Evolutionary conservation across 2,888 invertebrate genomes (phyloP).

Genomic region (Trachelus tabidus): DNA sequence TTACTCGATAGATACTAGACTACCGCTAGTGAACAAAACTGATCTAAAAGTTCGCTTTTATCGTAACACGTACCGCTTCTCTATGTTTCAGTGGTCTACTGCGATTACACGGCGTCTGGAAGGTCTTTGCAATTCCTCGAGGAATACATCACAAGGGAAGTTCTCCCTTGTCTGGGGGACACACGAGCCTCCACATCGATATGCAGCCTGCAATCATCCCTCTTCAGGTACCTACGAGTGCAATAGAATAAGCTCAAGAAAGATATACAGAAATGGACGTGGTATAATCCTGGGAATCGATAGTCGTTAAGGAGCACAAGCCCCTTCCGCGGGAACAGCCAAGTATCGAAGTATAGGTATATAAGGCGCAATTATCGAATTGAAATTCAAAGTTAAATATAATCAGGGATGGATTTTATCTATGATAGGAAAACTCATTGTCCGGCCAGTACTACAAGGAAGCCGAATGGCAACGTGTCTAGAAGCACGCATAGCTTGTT

Average conservation of each 20-base stretch:
- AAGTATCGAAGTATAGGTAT: background rate
- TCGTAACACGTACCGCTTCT: background rate
- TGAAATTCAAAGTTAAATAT: background rate
- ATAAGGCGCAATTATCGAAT: background rate
- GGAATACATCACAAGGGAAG: slow-evolving; percentile 82
- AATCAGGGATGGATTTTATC: background rate
- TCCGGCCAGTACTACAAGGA: background rate
- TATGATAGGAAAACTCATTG: background rate
- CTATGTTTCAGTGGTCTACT: slow-evolving; percentile 79
- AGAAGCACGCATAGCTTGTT: background rate
- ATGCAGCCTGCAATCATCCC: slow-evolving; percentile 87
- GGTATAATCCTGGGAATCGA: background rate
- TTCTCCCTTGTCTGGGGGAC: slow-evolving; percentile 86
- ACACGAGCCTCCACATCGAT: slow-evolving; percentile 85
- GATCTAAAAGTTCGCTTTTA: background rate
- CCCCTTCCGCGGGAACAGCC: background rate
- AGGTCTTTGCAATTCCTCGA: slow-evolving; percentile 86
- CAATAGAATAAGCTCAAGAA: background rate
- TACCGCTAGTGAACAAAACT: background rate
- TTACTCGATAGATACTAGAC: background rate
- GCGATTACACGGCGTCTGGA: slow-evolving; percentile 90
- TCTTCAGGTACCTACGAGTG: slow-evolving; percentile 75
- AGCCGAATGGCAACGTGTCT: background rate
- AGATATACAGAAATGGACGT: background rate
- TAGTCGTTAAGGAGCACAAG: background rate